Conservation (phyloP, 1,140 invertebrate genomes). For the Calosoma granatense region DNA sequence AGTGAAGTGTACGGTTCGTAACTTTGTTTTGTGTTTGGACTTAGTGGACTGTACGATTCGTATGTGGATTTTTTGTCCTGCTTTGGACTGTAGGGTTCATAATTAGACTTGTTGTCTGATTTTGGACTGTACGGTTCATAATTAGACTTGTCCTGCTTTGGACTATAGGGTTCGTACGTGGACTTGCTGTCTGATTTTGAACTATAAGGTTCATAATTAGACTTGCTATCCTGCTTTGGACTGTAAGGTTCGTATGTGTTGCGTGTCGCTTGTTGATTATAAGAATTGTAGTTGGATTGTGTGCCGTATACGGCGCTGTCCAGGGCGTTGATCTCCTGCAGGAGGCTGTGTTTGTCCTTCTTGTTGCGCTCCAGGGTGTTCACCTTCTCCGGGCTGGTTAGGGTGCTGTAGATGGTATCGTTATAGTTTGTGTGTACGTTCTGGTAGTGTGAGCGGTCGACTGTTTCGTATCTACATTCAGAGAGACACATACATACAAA, state of each 20-base stretch:
- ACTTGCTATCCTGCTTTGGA: too few relatives aligned
- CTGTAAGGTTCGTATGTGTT: too few relatives aligned
- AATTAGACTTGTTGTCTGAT: not conserved
- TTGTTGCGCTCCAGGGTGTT: constrained; percentile 26
- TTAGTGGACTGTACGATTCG: not conserved
- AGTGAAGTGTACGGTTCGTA: constrained; percentile 10
- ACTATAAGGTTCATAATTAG: too few relatives aligned
- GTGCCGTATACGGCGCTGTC: constrained; percentile 26
- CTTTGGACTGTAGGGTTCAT: too few relatives aligned
- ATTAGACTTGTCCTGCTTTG: too few relatives aligned
- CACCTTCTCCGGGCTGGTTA: constrained; percentile 31
- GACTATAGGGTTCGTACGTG: too few relatives aligned
- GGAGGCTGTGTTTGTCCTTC: constrained; percentile 13
- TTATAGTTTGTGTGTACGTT: constrained; percentile 22
- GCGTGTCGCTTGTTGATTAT: constrained; percentile 15
- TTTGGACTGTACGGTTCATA: too few relatives aligned
- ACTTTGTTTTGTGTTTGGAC: too few relatives aligned
- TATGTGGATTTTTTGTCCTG: not conserved
- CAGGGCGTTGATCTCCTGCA: constrained; percentile 23
- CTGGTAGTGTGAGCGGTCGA: constrained; percentile 11
- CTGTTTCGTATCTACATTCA: constrained; percentile 9
- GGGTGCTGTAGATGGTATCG: constrained; percentile 26
- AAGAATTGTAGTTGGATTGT: constrained; percentile 22
- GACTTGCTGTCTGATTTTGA: too few relatives aligned
- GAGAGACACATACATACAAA: too few relatives aligned